Percentiles rank a stretch among this genome's conserved stretches.
These are phyloP conservation scores for Hemiprocne comata DNA, from an alignment of 2,113 vertebrate species.

Conservation along the genomic window DNA sequence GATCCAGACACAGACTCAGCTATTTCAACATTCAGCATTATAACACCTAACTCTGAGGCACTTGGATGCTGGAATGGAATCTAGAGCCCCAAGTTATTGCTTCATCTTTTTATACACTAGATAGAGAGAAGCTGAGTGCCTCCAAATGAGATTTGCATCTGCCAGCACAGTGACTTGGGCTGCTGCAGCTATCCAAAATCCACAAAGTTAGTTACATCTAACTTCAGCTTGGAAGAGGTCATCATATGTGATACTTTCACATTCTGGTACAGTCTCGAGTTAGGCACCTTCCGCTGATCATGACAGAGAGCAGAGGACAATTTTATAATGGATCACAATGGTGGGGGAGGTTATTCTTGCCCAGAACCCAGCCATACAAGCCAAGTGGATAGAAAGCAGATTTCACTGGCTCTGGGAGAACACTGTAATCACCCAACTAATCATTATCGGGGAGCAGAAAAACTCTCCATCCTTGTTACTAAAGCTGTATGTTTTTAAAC, in stretches of 20 bases:
- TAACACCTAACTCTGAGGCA: conserved; percentile 23
- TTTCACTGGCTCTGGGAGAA: background rate
- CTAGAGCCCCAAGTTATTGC: background rate
- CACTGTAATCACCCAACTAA: background rate
- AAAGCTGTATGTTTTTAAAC: background rate
- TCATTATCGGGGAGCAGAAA: background rate
- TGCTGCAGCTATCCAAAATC: background rate
- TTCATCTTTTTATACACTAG: background rate
- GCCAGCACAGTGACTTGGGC: background rate
- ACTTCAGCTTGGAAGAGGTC: background rate
- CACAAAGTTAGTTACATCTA: background rate
- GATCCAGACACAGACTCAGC: background rate
- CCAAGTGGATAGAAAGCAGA: background rate
- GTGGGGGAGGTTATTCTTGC: background rate
- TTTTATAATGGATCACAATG: background rate
- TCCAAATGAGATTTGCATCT: background rate
- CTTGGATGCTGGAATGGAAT: conserved; percentile 4
- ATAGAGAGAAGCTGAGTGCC: background rate
- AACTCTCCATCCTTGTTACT: background rate
- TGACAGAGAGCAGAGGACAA: background rate
- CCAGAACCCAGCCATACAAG: background rate
- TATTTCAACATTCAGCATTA: background rate
- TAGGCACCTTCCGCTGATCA: background rate
- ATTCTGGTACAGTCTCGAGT: background rate
- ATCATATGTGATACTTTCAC: background rate